These are phyloP conservation scores for Meloidogyne floridensis DNA, from an alignment of 1,140 invertebrate species.

Conservation along the genomic window DNA sequence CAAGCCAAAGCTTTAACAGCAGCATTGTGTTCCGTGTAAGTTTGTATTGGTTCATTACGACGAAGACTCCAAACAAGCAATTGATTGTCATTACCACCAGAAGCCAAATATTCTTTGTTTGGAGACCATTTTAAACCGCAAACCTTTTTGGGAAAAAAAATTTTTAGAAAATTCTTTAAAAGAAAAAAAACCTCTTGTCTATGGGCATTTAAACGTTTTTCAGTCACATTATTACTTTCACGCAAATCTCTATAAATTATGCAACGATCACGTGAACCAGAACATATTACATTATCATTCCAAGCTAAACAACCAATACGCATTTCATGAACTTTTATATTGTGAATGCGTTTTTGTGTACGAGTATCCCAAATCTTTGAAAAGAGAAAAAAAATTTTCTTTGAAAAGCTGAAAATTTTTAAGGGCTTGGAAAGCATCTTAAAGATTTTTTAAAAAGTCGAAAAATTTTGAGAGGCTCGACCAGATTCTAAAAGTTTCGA, in stretches of 20 bases:
- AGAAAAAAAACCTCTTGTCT: constrained; percentile 80
- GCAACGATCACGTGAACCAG: constrained; percentile 88
- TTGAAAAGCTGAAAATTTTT: no score
- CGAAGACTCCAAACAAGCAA: constrained; percentile 96
- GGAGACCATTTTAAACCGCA: constrained; percentile 99
- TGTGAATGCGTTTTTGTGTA: constrained; percentile 87
- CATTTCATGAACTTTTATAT: constrained; percentile 87
- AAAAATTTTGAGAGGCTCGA: no score
- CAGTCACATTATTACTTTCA: constrained; percentile 76
- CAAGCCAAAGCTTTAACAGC: constrained; percentile 99
- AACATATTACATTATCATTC: constrained; percentile 93
- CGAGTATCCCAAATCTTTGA: constrained; percentile 72
- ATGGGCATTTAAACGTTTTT: constrained; percentile 77
- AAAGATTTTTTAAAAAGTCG: no score
- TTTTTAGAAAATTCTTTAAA: constrained; percentile 2
- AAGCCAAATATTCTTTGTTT: constrained; percentile 94
- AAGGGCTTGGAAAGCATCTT: no score
- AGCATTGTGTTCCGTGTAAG: constrained; percentile 94
- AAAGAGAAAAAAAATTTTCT: not conserved
- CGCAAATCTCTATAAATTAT: constrained; percentile 93
- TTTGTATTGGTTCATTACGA: constrained; percentile 84
- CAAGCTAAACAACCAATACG: constrained; percentile 83
- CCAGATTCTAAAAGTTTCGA: no score
- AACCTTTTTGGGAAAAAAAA: constrained; percentile 67
- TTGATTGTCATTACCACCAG: constrained; percentile 97